Evolutionary conservation across 2,888 invertebrate species (phyloP).

Genomic region (Hoplodrina blanda): DNA sequence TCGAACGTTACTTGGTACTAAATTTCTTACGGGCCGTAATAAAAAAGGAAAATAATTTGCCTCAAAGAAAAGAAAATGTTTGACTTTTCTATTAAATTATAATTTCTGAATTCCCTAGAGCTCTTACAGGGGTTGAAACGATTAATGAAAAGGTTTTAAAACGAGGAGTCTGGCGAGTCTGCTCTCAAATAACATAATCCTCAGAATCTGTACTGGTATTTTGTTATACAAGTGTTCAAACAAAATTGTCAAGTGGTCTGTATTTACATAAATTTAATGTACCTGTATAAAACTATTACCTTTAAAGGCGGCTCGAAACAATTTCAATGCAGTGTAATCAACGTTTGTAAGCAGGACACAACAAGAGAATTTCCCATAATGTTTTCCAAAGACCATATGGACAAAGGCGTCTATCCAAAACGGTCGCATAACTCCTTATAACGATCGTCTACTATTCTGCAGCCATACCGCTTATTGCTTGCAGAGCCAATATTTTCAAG

Average conservation of each 20-base stretch:
- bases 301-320: neutral
- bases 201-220: neutral
- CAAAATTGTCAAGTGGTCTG: neutral
- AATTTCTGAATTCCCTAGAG: slow-evolving; percentile 22
- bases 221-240: slow-evolving; percentile 2
- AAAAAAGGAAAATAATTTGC: slow-evolving; percentile 41
- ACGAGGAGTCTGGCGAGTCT: neutral
- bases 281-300: neutral
- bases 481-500: slow-evolving; percentile 79
- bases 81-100: slow-evolving; percentile 26
- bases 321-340: slow-evolving; percentile 21
- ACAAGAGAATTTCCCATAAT: slow-evolving; percentile 42
- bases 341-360: slow-evolving; percentile 26
- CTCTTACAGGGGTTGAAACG: slow-evolving; percentile 1
- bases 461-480: slow-evolving; percentile 78
- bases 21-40: slow-evolving; percentile 34
- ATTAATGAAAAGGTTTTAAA: slow-evolving; percentile 27
- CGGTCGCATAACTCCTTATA: slow-evolving; percentile 73
- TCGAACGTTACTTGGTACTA: slow-evolving; percentile 44
- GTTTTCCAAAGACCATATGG: slow-evolving; percentile 50
- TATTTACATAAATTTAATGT: neutral
- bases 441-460: slow-evolving; percentile 77
- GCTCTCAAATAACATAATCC: neutral
- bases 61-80: slow-evolving; percentile 35
- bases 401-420: slow-evolving; percentile 64